Conservation (phyloP, 2,888 invertebrate genomes). For the Microctonus hyperodae region DNA sequence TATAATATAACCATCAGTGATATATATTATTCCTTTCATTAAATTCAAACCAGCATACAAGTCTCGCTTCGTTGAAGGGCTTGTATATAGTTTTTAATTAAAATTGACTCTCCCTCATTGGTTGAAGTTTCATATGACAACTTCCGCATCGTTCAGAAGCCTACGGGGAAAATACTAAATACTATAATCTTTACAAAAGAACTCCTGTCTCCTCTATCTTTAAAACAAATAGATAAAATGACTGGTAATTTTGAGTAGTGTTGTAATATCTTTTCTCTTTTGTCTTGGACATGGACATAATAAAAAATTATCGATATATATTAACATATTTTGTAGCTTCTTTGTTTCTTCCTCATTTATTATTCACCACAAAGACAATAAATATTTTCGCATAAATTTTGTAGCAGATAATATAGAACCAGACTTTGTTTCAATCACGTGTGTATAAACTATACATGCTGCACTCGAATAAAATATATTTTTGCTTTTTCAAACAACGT, state of each 20-base stretch:
- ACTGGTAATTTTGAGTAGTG: neutral
- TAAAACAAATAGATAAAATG: slow-evolving; percentile 12
- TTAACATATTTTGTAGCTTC: neutral
- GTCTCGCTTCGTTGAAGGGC: neutral
- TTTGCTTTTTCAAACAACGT: neutral
- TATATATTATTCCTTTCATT: neutral
- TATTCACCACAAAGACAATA: neutral
- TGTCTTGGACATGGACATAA: neutral
- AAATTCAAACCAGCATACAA: slow-evolving; percentile 10
- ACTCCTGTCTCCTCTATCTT: slow-evolving; percentile 15
- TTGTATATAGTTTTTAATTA: slow-evolving; percentile 7
- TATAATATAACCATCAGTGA: neutral
- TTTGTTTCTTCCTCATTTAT: slow-evolving; percentile 10
- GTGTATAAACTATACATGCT: neutral
- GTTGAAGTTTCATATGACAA: neutral
- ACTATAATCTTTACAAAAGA: neutral
- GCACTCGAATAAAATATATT: neutral
- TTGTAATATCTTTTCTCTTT: slow-evolving; percentile 15
- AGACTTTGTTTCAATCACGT: slow-evolving; percentile 25
- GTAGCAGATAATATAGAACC: neutral
- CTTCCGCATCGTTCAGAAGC: slow-evolving; percentile 15
- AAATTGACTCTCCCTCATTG: neutral
- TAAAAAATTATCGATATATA: slow-evolving; percentile 8
- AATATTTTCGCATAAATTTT: slow-evolving; percentile 8
- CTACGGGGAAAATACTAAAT: slow-evolving; percentile 6